A percentile compares a stretch with the other conserved stretches of the same genome.
These are phyloP conservation scores for Botia almorhae DNA, from an alignment of 2,797 vertebrate species.

Conservation along the genomic window DNA sequence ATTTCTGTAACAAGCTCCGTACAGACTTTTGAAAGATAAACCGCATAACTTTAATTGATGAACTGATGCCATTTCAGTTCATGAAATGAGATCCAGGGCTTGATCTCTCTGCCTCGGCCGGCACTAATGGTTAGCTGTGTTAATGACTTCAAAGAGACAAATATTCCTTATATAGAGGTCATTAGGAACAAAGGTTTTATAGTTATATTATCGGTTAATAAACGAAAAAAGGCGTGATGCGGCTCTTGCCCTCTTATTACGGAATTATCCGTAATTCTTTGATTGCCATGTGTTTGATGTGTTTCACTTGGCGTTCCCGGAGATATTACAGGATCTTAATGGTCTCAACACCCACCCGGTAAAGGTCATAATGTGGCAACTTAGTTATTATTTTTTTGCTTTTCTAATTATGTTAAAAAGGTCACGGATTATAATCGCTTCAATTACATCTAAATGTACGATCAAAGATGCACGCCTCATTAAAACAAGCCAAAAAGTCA, in stretches of 20 bases:
- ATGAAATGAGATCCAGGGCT: slow-evolving; percentile 26
- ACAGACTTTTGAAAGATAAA: too few species aligned
- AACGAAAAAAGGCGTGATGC: slow-evolving; percentile 17
- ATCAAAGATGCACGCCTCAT: slow-evolving; percentile 5
- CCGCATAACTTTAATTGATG: slow-evolving; percentile 58
- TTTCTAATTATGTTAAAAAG: slow-evolving; percentile 52
- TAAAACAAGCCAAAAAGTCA: slow-evolving; percentile 7
- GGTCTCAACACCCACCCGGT: slow-evolving; percentile 16
- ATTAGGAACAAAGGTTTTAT: not conserved
- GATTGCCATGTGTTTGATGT: slow-evolving; percentile 37
- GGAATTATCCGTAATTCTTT: slow-evolving; percentile 37
- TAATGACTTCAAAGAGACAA: slow-evolving; percentile 1
- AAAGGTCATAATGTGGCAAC: slow-evolving; percentile 30
- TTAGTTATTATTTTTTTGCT: slow-evolving; percentile 6
- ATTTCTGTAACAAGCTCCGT: too few species aligned
- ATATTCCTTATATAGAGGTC: not conserved
- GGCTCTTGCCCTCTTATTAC: slow-evolving; percentile 41
- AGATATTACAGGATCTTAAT: slow-evolving; percentile 21
- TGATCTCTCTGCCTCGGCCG: not conserved
- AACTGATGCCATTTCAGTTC: slow-evolving; percentile 55
- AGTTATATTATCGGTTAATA: slow-evolving; percentile 9
- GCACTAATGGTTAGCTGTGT: slow-evolving; percentile 2
- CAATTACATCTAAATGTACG: slow-evolving; percentile 6
- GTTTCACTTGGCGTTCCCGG: slow-evolving; percentile 17
- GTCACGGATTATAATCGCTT: slow-evolving; percentile 22